Conservation (phyloP, 2,888 invertebrate genomes). For the Uropetala carovei region DNA sequence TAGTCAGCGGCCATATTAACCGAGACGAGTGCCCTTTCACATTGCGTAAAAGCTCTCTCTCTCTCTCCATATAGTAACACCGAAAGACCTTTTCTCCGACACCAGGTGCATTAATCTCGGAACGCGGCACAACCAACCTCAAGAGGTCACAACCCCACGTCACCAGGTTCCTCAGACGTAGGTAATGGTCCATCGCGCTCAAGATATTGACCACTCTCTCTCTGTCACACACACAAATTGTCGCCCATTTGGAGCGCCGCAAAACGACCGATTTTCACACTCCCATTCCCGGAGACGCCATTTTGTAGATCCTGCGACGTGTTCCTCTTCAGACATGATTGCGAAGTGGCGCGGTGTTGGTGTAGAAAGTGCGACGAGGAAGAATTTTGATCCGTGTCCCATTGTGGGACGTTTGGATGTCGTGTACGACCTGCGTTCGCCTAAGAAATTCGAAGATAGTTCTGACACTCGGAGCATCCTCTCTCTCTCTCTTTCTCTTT, state of each 20-base stretch:
- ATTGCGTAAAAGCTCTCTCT: background rate
- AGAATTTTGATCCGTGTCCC: background rate
- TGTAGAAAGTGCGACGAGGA: background rate
- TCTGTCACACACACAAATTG: too few relatives aligned
- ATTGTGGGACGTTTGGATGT: too few relatives aligned
- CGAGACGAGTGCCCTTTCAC: too few relatives aligned
- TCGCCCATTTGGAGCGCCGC: background rate
- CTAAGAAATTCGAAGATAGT: background rate
- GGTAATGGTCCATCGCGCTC: background rate
- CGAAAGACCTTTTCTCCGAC: background rate
- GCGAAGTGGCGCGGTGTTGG: background rate
- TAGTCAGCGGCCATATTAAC: too few relatives aligned
- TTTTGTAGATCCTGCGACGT: background rate
- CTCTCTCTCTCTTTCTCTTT: too few relatives aligned
- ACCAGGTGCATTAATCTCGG: background rate
- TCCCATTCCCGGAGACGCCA: background rate
- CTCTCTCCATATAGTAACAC: background rate
- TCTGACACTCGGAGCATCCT: background rate
- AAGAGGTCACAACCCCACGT: background rate
- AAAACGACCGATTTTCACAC: constrained; percentile 33
- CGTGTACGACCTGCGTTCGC: background rate
- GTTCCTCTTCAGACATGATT: background rate
- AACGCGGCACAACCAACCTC: background rate
- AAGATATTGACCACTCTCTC: constrained; percentile 61
- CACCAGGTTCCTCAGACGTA: background rate